These are phyloP conservation scores for Podabrus alpinus DNA, from an alignment of 2,888 invertebrate species.

Conservation along the genomic window DNA sequence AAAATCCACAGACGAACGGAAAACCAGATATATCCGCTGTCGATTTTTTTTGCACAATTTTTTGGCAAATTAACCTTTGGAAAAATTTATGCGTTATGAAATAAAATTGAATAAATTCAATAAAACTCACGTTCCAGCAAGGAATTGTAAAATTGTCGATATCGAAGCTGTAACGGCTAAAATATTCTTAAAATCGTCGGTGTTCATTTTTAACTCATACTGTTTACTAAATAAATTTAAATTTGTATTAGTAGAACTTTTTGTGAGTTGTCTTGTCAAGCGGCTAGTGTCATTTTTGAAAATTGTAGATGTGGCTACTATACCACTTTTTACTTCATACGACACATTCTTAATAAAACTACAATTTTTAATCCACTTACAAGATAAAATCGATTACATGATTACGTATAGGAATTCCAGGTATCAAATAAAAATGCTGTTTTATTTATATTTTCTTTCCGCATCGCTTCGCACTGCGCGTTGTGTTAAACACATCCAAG, in stretches of 20 bases:
- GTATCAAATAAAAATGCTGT: no score
- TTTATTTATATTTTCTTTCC: no score
- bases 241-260: not conserved
- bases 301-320: not conserved
- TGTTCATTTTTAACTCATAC: constrained; percentile 47
- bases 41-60: constrained; percentile 73
- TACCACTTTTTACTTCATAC: not conserved
- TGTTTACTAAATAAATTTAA: not conserved
- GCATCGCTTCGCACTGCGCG: not conserved
- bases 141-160: constrained; percentile 80
- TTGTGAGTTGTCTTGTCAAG: not conserved
- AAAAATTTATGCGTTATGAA: constrained; percentile 24
- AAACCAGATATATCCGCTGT: constrained; percentile 78
- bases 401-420: no score
- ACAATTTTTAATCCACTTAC: no score
- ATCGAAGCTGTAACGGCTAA: constrained; percentile 68
- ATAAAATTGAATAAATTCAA: constrained; percentile 8
- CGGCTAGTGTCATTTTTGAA: not conserved
- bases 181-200: constrained; percentile 53
- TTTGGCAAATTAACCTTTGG: constrained; percentile 76
- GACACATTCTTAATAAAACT: no score
- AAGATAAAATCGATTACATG: no score
- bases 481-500: not conserved
- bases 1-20: constrained; percentile 76
- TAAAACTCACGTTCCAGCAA: constrained; percentile 82